phyloP scores from a whole-genome alignment of 2,113 vertebrate genomes.

The Leptosomus discolor region DNA sequence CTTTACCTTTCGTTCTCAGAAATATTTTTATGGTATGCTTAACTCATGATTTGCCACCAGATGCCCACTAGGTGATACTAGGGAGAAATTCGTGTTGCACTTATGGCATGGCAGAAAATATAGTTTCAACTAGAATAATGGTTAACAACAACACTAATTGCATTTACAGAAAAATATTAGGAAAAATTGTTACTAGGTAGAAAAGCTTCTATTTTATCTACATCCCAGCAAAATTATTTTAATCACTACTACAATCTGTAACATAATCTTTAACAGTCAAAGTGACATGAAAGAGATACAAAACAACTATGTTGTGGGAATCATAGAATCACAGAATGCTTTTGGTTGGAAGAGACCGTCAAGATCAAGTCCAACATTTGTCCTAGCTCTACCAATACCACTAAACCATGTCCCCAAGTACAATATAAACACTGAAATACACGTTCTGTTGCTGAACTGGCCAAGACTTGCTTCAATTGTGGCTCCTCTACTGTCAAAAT shows the following conservation, averaged over 20 bases:
- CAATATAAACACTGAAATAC: neutral
- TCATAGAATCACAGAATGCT: too few species aligned
- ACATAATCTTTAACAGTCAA: neutral
- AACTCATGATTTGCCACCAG: neutral
- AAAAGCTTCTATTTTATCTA: neutral
- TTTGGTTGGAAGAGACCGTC: too few species aligned
- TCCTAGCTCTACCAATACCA: too few species aligned
- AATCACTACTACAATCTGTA: neutral
- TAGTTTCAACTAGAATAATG: neutral
- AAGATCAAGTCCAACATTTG: too few species aligned
- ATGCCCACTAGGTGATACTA: neutral
- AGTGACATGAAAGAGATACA: neutral
- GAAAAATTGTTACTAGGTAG: neutral
- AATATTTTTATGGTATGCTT: neutral
- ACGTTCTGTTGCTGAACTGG: neutral
- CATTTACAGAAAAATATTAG: neutral
- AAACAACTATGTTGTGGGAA: neutral
- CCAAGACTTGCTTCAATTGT: neutral
- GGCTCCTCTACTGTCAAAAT: neutral
- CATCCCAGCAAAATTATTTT: neutral
- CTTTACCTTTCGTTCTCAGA: neutral
- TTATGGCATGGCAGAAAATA: neutral
- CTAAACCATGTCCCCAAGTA: too few species aligned
- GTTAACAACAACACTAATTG: neutral
- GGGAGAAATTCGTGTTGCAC: neutral